Percentiles rank a stretch among this genome's conserved stretches.
Conservation (phyloP, 2,113 vertebrate species). For the Muntiacus reevesi region DNA sequence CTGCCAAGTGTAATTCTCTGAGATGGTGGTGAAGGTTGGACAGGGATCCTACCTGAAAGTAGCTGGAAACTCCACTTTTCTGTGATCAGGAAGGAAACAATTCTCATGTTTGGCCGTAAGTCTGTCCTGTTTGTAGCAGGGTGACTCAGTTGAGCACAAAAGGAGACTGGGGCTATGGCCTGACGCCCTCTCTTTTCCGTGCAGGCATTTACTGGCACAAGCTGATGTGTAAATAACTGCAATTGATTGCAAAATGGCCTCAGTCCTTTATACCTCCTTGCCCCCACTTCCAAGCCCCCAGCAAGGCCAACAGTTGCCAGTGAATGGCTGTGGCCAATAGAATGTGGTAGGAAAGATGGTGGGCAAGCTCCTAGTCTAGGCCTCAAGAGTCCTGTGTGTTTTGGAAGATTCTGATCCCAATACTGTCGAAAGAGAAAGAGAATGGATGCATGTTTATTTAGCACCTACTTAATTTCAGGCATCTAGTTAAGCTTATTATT, state of each 20-base stretch:
- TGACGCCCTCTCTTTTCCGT: neutral
- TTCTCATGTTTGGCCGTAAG: neutral
- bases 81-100: neutral
- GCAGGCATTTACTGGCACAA: neutral
- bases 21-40: neutral
- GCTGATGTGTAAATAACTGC: neutral
- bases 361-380: neutral
- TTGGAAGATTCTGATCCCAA: neutral
- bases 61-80: neutral
- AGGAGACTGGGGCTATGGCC: neutral
- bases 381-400: neutral
- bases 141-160: neutral
- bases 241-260: neutral
- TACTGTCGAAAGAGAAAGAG: neutral
- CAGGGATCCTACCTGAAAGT: neutral
- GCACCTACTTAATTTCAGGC: neutral
- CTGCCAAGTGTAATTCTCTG: neutral
- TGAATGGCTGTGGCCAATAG: neutral
- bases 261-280: neutral
- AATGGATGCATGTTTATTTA: neutral
- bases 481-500: neutral
- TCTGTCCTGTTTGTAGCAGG: neutral
- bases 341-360: neutral
- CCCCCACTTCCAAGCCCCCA: fast-evolving
- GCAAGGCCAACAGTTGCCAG: neutral